Conservation (phyloP, 2,113 vertebrate species). For the Solenodon paradoxus region DNA sequence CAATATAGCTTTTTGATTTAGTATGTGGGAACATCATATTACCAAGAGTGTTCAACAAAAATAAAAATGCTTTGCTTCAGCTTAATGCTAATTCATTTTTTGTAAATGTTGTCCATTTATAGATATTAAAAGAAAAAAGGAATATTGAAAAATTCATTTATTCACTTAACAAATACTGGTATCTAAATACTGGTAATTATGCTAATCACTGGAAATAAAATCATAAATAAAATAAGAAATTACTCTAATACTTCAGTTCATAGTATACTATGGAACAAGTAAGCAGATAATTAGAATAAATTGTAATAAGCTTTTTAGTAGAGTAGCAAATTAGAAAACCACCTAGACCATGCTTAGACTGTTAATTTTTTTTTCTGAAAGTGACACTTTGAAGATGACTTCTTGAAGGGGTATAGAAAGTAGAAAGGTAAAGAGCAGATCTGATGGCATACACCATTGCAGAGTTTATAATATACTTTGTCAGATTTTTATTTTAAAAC, state of each 20-base stretch:
- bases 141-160: neutral
- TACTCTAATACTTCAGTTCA: neutral
- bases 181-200: neutral
- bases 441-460: neutral
- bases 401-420: neutral
- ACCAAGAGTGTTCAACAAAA: neutral
- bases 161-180: neutral
- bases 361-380: neutral
- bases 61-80: constrained; percentile 21
- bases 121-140: neutral
- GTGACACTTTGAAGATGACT: neutral
- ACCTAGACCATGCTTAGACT: neutral
- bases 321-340: neutral
- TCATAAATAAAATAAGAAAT: neutral
- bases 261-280: neutral
- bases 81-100: neutral
- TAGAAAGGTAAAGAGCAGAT: neutral
- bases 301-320: neutral
- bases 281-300: neutral
- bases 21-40: neutral
- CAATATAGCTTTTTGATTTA: neutral
- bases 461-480: neutral
- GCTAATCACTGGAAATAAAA: neutral
- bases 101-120: neutral
- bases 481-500: neutral